These are phyloP conservation scores for Drosophila nigrodunni DNA, from an alignment of 1,140 invertebrate species.

Conservation along the genomic window DNA sequence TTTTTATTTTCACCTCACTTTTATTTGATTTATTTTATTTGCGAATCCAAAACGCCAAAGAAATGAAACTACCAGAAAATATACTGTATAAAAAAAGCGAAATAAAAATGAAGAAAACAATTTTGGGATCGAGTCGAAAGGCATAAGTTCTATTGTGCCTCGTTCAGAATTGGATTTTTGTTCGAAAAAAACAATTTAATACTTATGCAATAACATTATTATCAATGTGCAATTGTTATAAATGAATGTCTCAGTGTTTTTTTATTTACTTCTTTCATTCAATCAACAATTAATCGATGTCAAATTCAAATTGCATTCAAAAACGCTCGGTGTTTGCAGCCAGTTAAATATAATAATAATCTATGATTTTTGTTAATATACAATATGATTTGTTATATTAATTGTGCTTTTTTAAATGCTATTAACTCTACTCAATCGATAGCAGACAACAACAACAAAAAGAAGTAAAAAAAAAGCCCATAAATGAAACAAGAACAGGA, in stretches of 20 bases:
- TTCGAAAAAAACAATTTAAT: not conserved
- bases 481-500: constrained; percentile 31
- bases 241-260: constrained; percentile 46
- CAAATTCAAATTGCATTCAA: constrained; percentile 9
- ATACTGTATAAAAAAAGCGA: not conserved
- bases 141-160: constrained; percentile 54
- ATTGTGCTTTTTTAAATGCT: constrained; percentile 16
- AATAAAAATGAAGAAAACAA: constrained; percentile 5
- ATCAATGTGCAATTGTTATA: constrained; percentile 54
- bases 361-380: not conserved
- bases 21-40: constrained; percentile 33
- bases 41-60: not conserved
- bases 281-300: constrained; percentile 42
- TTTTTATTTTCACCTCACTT: constrained; percentile 43
- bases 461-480: not conserved
- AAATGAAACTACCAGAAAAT: too few relatives aligned
- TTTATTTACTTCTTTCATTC: constrained; percentile 25
- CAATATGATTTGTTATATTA: constrained; percentile 4
- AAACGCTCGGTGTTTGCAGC: constrained; percentile 39
- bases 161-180: constrained; percentile 10
- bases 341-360: constrained; percentile 25
- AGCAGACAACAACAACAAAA: constrained; percentile 24
- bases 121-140: constrained; percentile 8
- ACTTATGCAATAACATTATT: constrained; percentile 28
- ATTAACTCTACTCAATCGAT: constrained; percentile 3